Evolutionary conservation across 2,888 invertebrate genomes (phyloP), one percentile per base, ranked within the genome.

Genomic region (Zelleria hepariella): DNA sequence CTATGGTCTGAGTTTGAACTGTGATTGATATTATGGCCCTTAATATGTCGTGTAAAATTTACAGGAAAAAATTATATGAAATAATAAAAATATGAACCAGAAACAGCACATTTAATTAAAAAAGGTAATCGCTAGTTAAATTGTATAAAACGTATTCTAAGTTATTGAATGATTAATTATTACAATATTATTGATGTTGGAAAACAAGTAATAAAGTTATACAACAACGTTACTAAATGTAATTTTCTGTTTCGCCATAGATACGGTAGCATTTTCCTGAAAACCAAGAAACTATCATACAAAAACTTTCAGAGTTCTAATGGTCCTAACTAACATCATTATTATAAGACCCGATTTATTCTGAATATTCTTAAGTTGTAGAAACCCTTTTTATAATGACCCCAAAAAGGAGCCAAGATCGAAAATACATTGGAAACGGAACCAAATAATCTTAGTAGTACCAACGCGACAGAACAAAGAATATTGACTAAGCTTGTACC

Each of bases 141-240:
- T 55, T 57, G 47, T 48, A 57, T 48, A 57, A 57, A 57, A 18
- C 32, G 8, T 57, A 57, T 24, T 47, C 57, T 77, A 77, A 75
- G 73, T 74, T 75, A 77, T 73, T 73, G 66, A 74, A 72, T 73
- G 69, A 74, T 67, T 48, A 48, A 5, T 32, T 15, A 15, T 32
- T 32, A 32, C 15, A 15, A 32, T 15, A 32, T 15, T 32, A 32
- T 32, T n/a, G n/a, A n/a, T n/a, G 15, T 15, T 10, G 32, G 24
- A 64, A 65, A 67, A 66, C 69, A 15, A 32, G 32, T 32, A 76
- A 74, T 75, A 78, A 78, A 78, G 67, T 67, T 78, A 78, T 78
- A 73, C 71, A 72, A 75, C 72, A 25, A 25, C 51, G 21, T 51
- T 51, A 51, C 51, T 7, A 51, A 51, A 20, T 5, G 20, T 51